Conservation (phyloP, 1,140 invertebrate species). For the Nautilus pompilius region DNA sequence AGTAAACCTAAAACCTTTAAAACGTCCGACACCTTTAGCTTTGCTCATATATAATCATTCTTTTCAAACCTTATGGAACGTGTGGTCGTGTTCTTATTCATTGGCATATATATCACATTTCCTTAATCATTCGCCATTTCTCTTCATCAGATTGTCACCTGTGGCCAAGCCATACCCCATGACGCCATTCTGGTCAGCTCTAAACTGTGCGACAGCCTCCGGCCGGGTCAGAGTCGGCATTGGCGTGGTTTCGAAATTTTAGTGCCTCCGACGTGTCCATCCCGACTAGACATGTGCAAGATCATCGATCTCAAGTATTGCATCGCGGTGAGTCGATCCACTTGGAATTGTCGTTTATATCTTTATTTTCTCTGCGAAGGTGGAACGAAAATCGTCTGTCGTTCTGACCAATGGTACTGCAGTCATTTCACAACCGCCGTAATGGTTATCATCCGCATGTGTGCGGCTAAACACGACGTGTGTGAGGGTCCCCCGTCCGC, state of each 20-base stretch:
- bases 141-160: conserved; percentile 32
- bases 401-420: too few relatives aligned
- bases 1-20: too few relatives aligned
- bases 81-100: too few relatives aligned
- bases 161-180: conserved; percentile 37
- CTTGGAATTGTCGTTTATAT: background rate
- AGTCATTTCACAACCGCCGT: too few relatives aligned
- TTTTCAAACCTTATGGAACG: too few relatives aligned
- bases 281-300: conserved; percentile 40
- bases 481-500: too few relatives aligned
- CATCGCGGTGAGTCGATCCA: conserved; percentile 36
- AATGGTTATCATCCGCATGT: too few relatives aligned
- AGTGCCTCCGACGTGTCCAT: conserved; percentile 45
- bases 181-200: conserved; percentile 33
- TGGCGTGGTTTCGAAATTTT: conserved; percentile 36
- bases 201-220: conserved; percentile 37
- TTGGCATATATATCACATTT: background rate
- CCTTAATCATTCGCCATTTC: background rate
- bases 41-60: too few relatives aligned
- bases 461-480: too few relatives aligned
- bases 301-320: conserved; percentile 47
- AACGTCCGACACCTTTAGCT: too few relatives aligned
- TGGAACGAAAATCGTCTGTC: too few relatives aligned
- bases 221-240: conserved; percentile 39
- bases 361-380: background rate